Conservation (phyloP, 2,797 vertebrate genomes). For the Pantherophis alleghaniensis region DNA sequence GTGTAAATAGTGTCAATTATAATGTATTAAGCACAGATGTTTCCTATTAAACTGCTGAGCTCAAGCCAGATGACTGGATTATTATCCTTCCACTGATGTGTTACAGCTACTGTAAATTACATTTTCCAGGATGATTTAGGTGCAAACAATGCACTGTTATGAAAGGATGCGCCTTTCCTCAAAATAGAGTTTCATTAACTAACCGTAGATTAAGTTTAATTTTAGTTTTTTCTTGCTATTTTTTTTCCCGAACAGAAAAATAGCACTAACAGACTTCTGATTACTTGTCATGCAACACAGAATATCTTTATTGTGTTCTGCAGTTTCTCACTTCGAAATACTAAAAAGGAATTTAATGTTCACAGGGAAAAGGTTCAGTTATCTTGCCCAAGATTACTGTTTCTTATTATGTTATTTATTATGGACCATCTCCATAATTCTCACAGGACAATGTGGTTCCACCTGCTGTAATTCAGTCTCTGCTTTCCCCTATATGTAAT, state of each 20-base stretch:
- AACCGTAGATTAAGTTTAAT: not conserved
- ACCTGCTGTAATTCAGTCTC: not conserved
- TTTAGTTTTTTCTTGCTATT: not conserved
- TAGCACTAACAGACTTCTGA: not conserved
- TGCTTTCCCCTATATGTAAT: not conserved
- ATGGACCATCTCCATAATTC: not conserved
- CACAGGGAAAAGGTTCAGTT: not conserved
- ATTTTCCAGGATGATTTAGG: not conserved
- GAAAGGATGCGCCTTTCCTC: not conserved
- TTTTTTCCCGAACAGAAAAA: not conserved
- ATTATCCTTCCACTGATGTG: not conserved
- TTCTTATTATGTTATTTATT: not conserved
- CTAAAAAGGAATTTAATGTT: not conserved
- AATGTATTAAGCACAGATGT: constrained; percentile 2
- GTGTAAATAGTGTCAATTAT: not conserved
- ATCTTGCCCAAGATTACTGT: not conserved
- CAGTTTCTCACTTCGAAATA: not conserved
- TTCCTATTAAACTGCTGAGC: not conserved
- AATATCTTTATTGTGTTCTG: not conserved
- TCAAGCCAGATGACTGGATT: not conserved
- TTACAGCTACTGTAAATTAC: not conserved
- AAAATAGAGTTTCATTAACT: not conserved
- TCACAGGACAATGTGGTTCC: not conserved
- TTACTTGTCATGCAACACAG: not conserved
- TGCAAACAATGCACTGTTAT: not conserved